Evolutionary conservation across 2,888 invertebrate species (phyloP), one percentile per base, ranked within the genome.

Genomic region (Lagria hirta): DNA sequence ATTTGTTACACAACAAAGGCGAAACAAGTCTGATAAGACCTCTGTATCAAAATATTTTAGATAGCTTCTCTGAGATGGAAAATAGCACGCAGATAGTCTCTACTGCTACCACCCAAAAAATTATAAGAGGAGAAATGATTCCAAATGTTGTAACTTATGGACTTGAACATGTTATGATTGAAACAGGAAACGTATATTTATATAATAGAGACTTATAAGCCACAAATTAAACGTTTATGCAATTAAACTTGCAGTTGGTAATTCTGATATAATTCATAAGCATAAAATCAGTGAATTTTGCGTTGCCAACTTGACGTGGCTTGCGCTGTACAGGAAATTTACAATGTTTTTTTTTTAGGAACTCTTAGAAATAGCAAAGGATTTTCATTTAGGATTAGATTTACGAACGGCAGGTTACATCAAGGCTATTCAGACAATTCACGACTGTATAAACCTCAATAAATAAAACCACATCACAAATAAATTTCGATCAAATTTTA

Each of bases 341-440:
- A n/a, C n/a, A n/a, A n/a, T n/a, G n/a, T n/a, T 27, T 3, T 4
- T 40, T 27, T 62, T 65, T 41, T 41, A 68, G 65, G 61, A 64
- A 29, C 56, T 69, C 24, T 33, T 66, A 16, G 48, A 51, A 12
- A 59, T 58, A 15, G 38, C 58, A 2, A 45, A 60, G 12, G 40
- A 52, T 2, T 57, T 61, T 33, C 53, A 57, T 16, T 46, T 70
- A 17, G 56, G 55, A 2, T 51, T 62, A 13, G 67, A 71, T 47
- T 48, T 67, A 12, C 49, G 64, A 33, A 61, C 61, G 4, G 69
- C 69, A 6, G 62, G 65, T 2, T 70, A 69, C 48, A 61, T 62
- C 18, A 52, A 62, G 12, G 67, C 61, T 1, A 64, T 69, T 21
- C 50, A 55, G 22, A 62, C 58, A 36, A 62, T 67, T 4, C 58